A percentile compares a stretch with the other conserved stretches of the same genome.
phyloP scores from a whole-genome alignment of 2,797 vertebrate genomes.

The Varecia variegata region DNA sequence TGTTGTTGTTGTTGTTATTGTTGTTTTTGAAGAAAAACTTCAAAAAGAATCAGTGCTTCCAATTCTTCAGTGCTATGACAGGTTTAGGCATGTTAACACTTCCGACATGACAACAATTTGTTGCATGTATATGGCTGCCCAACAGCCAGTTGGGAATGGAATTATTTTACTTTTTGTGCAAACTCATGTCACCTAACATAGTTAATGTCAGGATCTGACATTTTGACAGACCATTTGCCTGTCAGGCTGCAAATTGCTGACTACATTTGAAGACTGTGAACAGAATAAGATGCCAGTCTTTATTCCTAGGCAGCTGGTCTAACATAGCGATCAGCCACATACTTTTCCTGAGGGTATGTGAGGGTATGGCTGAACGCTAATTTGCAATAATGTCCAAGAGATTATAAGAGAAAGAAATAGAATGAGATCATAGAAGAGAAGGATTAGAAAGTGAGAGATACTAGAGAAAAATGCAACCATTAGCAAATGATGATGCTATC shows the following conservation, averaged over 20 bases:
- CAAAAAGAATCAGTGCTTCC: conserved; percentile 39
- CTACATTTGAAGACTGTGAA: not conserved
- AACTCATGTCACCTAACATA: not conserved
- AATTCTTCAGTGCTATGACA: conserved; percentile 2
- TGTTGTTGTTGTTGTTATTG: not conserved
- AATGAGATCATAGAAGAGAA: not conserved
- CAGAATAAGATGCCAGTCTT: not conserved
- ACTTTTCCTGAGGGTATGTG: not conserved
- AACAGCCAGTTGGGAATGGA: not conserved
- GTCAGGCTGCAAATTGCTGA: not conserved
- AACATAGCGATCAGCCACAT: not conserved
- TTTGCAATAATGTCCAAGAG: not conserved
- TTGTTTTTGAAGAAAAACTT: conserved; percentile 40
- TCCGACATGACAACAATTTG: not conserved
- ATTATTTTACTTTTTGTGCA: conserved; percentile 7
- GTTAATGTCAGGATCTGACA: not conserved
- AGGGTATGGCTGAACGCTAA: not conserved
- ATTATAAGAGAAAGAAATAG: not conserved
- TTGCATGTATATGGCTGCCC: not conserved
- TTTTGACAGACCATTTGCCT: conserved; percentile 12
- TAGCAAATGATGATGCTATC: not conserved
- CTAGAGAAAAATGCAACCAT: not conserved
- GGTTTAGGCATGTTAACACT: not conserved
- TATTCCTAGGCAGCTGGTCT: not conserved
- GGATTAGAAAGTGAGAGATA: not conserved